Base-by-base conservation (phyloP, 2,797 vertebrate species). In the Percopsis omiscomaycus region DNA sequence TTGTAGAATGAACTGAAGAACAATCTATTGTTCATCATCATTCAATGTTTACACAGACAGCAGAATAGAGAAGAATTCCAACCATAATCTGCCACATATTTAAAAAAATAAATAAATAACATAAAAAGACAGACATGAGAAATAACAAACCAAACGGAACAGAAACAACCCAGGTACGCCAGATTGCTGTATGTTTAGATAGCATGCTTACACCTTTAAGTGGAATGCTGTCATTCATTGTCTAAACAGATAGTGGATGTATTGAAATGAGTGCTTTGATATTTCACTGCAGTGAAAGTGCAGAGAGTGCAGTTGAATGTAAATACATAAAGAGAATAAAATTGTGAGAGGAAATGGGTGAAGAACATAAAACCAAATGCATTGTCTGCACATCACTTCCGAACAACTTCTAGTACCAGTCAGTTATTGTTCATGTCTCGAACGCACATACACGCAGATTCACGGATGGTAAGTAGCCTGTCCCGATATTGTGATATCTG, bases 51-150 rank as follows among this genome's bases (percentile, higher is more conserved):
- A 82, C 80, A 69, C 73, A 77, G 77, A 79, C 74, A 72, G 75
- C 57, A 67, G 73, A 56, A 74, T 73, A 77, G 87, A 77, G 79
- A 85, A 89, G 80, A 86, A 77, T 88, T 84, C 65, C 12, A 74
- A 77, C 90, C 87, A 86, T 81, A 90, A 87, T 85, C 88, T 88
- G 89, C 88, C 81, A 94, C 81, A 84, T 93, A 92, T 22, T 22
- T 22, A 80, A 91, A 85, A 90, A 91, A 89, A 92, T 93, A 92
- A 95, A 94, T 94, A 95, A 95, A 95, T 94, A 95, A 93, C 90
- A 93, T 85, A 88, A 81, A 92, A 91, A 90, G 89, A 93, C 87
- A 27, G 88, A 90, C 86, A 86, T 84, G 88, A 87, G 88, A 91
- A 94, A 92, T 90, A 88, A 93, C 12, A 30, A 29, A 52, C 13